Percentiles rank a stretch among this genome's conserved stretches.
Conservation (phyloP, 53 echinoderm and acorn worm genomes). For the Arbacia lixula region DNA sequence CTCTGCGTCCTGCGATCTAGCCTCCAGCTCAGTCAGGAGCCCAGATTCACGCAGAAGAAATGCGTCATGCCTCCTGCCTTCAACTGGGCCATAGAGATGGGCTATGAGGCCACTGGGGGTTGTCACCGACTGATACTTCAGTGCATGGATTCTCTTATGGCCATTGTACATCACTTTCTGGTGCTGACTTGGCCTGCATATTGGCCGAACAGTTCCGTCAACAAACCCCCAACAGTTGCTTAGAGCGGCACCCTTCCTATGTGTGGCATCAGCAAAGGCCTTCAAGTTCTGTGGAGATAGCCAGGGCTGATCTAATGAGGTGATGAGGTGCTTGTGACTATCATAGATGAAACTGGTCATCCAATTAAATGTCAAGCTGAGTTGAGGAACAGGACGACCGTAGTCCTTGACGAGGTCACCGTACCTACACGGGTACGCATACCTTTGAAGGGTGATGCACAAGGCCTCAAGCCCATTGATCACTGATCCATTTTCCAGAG, state of each 20-base stretch:
- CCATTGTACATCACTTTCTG: constrained; percentile 69
- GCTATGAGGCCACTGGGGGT: constrained; percentile 74
- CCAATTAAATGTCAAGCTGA: constrained; percentile 49
- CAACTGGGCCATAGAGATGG: constrained; percentile 60
- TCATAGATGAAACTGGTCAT: constrained; percentile 46
- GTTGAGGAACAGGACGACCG: constrained; percentile 51
- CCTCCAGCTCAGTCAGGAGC: constrained; percentile 48
- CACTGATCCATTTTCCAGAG: constrained; percentile 26
- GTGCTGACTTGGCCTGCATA: constrained; percentile 63
- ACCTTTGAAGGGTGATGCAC: constrained; percentile 48
- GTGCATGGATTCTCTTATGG: constrained; percentile 60
- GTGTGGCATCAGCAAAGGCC: constrained; percentile 24
- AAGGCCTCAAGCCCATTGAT: constrained; percentile 48
- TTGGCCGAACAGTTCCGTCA: constrained; percentile 69
- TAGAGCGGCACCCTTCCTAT: constrained; percentile 61
- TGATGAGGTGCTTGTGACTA: constrained; percentile 8
- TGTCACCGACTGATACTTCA: constrained; percentile 66
- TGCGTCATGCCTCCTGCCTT: constrained; percentile 63
- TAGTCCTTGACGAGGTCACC: constrained; percentile 60
- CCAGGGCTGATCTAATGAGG: constrained; percentile 52
- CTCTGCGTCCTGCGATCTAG: constrained; percentile 48
- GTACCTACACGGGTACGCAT: constrained; percentile 56
- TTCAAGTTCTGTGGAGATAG: constrained; percentile 44
- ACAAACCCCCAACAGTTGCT: constrained; percentile 78
- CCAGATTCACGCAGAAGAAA: constrained; percentile 62